Evolutionary conservation across 2,888 invertebrate genomes (phyloP).

Genomic region (Hipparchia semele): DNA sequence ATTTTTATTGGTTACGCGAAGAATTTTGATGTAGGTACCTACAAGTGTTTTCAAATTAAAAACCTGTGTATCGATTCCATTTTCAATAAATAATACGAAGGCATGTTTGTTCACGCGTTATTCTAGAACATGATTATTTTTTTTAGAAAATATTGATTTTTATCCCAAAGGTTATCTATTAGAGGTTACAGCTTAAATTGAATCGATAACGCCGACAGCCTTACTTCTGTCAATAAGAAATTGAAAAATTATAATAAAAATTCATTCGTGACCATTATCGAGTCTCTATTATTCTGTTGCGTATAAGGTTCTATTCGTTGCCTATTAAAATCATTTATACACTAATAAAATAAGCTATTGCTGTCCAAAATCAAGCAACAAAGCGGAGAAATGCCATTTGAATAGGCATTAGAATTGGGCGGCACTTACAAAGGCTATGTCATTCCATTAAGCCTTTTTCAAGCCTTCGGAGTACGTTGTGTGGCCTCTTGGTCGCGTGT

Average conservation of each 20-base stretch:
- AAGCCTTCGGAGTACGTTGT: conserved; percentile 73
- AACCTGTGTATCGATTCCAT: conserved; percentile 25
- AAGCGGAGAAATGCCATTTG: conserved; percentile 81
- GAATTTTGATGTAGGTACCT: background rate
- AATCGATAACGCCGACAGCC: conserved; percentile 32
- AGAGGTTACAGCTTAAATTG: conserved; percentile 28
- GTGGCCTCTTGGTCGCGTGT: conserved; percentile 78
- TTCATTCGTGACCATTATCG: conserved; percentile 50
- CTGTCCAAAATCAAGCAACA: conserved; percentile 81
- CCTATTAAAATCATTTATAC: conserved; percentile 72
- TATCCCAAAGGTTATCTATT: conserved; percentile 36
- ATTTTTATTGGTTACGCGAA: background rate
- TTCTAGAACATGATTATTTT: conserved; percentile 27
- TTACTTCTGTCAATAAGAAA: conserved; percentile 36
- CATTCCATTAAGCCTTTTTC: conserved; percentile 83
- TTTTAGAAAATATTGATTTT: conserved; percentile 37
- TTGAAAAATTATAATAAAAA: conserved; percentile 37
- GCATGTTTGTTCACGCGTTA: conserved; percentile 56
- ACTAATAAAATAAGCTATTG: conserved; percentile 81
- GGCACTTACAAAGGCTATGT: conserved; percentile 80
- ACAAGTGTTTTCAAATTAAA: conserved; percentile 17
- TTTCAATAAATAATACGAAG: conserved; percentile 41
- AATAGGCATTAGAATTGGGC: conserved; percentile 83
- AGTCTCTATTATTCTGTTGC: conserved; percentile 36
- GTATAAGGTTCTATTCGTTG: conserved; percentile 62